Percentiles rank a stretch among this genome's conserved stretches.
Conservation (phyloP, 2,113 vertebrate genomes). For the Thryonomys swinderianus region DNA sequence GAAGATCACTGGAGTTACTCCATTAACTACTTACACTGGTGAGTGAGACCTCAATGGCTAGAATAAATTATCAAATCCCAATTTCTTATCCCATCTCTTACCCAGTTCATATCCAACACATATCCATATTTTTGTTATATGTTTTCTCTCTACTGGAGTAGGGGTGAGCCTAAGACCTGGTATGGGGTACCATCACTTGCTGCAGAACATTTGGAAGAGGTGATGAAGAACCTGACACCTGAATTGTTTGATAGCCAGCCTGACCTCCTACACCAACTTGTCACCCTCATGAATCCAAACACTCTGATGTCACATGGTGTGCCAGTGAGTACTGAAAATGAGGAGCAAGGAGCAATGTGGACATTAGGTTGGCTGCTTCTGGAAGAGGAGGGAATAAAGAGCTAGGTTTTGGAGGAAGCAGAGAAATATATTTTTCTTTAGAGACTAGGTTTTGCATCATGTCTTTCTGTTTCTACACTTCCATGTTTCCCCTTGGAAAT, state of each 20-base stretch:
- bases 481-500: too few relatives aligned
- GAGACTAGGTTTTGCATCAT: too few relatives aligned
- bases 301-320: conserved; percentile 97
- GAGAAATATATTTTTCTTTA: too few relatives aligned
- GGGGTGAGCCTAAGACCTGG: conserved; percentile 98
- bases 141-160: conserved; percentile 70
- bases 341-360: too few relatives aligned
- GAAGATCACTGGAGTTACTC: conserved; percentile 98
- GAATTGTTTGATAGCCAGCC: conserved; percentile 97
- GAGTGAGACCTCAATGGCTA: conserved; percentile 30
- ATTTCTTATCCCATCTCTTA: background rate
- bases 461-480: too few relatives aligned
- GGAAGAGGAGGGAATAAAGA: too few relatives aligned
- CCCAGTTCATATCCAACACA: background rate
- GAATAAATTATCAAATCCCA: background rate
- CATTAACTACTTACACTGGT: conserved; percentile 89
- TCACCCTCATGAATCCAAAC: conserved; percentile 99
- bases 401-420: too few relatives aligned
- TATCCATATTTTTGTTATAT: background rate
- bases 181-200: conserved; percentile 95
- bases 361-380: too few relatives aligned
- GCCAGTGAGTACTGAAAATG: conserved; percentile 88
- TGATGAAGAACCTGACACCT: conserved; percentile 97
- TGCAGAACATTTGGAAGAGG: conserved; percentile 95
- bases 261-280: conserved; percentile 96